phyloP scores from a whole-genome alignment of 2,797 vertebrate genomes.

The Danio albolineatus region DNA sequence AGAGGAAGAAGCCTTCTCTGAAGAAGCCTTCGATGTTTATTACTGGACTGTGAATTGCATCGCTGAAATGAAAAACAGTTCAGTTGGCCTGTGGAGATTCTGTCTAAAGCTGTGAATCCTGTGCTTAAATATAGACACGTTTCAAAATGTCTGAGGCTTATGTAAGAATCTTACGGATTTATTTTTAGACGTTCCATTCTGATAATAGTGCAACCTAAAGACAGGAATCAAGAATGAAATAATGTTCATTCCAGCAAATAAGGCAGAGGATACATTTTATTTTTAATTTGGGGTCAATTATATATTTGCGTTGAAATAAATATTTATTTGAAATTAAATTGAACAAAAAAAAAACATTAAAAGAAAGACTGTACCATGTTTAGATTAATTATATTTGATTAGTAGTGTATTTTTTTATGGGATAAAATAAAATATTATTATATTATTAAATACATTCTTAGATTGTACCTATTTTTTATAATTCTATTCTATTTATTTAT shows the following conservation, averaged over 20 bases:
- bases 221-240: background rate
- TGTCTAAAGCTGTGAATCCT: constrained; percentile 23
- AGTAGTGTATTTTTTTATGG: too few relatives aligned
- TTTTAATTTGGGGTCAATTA: background rate
- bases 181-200: constrained; percentile 30
- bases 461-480: too few relatives aligned
- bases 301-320: background rate
- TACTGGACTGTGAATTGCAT: constrained; percentile 46
- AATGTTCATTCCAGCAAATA: background rate
- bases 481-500: too few relatives aligned
- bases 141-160: constrained; percentile 23
- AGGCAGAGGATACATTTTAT: background rate
- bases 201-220: constrained; percentile 4
- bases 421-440: too few relatives aligned
- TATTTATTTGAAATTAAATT: too few relatives aligned
- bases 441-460: too few relatives aligned
- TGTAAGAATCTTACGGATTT: constrained; percentile 11
- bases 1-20: too few relatives aligned
- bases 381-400: too few relatives aligned
- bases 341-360: too few relatives aligned
- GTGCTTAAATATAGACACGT: constrained; percentile 18
- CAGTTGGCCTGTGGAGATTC: constrained; percentile 5
- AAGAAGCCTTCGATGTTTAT: constrained; percentile 49
- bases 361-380: too few relatives aligned
- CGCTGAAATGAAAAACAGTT: constrained; percentile 37